Evolutionary conservation across 2,113 vertebrate species (phyloP).

Genomic region (Petroica traversi): DNA sequence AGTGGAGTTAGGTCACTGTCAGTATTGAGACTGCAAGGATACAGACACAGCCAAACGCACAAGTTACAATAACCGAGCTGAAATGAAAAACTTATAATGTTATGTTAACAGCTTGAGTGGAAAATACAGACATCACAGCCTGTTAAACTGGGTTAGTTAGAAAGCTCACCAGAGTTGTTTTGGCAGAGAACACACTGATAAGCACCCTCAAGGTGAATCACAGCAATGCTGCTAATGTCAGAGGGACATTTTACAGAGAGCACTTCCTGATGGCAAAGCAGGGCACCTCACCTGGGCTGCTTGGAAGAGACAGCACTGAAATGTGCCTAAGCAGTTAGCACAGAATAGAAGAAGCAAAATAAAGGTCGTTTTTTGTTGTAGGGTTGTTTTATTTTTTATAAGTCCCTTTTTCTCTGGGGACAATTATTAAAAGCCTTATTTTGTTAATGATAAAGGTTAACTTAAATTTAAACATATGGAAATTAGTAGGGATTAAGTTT

Average conservation of each 20-base stretch:
- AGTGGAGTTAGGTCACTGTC: not conserved
- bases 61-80: rapidly evolving
- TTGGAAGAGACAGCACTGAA: not conserved
- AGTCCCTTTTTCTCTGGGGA: not conserved
- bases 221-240: not conserved
- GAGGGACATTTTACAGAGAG: not conserved
- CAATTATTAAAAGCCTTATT: not conserved
- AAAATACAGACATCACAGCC: not conserved
- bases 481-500: not conserved
- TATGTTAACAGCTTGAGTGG: not conserved
- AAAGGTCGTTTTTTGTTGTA: not conserved
- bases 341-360: not conserved
- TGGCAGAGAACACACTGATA: not conserved
- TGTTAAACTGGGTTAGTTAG: not conserved
- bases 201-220: not conserved
- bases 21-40: not conserved
- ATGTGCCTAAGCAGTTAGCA: not conserved
- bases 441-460: not conserved
- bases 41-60: rapidly evolving
- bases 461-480: not conserved
- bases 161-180: not conserved
- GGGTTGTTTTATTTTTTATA: not conserved
- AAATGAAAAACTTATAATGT: not conserved
- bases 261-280: not conserved
- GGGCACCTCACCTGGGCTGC: not conserved